phyloP scores from a whole-genome alignment of 2,888 invertebrate genomes.

The Mesochorus sp. region DNA sequence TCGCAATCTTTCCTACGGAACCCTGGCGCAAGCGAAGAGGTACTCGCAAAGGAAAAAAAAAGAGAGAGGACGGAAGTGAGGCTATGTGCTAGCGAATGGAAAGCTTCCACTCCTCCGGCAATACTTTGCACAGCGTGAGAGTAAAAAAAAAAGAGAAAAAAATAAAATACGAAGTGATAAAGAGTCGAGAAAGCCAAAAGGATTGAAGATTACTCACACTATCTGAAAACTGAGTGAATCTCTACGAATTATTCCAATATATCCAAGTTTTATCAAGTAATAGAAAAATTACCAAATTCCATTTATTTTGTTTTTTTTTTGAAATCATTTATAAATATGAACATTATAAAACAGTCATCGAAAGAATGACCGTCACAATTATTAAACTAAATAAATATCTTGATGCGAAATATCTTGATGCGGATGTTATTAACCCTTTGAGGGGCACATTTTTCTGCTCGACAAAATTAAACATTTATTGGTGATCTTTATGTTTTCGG shows the following conservation, averaged over 20 bases:
- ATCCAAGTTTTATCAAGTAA: not conserved
- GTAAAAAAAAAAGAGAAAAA: not conserved
- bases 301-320: too few species aligned
- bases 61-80: conserved; percentile 25
- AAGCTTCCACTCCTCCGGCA: conserved; percentile 44
- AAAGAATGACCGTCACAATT: too few species aligned
- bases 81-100: conserved; percentile 31
- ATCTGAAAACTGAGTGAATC: conserved; percentile 10
- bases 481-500: too few species aligned
- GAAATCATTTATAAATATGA: not conserved
- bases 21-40: conserved; percentile 3
- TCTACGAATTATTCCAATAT: not conserved
- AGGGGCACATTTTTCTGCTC: too few species aligned
- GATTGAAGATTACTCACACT: conserved; percentile 11
- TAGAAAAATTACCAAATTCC: not conserved
- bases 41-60: conserved; percentile 5
- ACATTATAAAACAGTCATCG: too few species aligned
- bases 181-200: conserved; percentile 14
- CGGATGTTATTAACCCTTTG: too few species aligned
- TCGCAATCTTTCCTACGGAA: conserved; percentile 35
- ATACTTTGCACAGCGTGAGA: conserved; percentile 32
- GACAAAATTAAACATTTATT: too few species aligned
- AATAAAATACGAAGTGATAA: conserved; percentile 6
- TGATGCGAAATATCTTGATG: too few species aligned
- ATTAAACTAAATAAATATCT: too few species aligned